These are phyloP conservation scores for Rhadinocentrus ornatus DNA, from an alignment of 2,797 vertebrate genomes.

Conservation along the genomic window DNA sequence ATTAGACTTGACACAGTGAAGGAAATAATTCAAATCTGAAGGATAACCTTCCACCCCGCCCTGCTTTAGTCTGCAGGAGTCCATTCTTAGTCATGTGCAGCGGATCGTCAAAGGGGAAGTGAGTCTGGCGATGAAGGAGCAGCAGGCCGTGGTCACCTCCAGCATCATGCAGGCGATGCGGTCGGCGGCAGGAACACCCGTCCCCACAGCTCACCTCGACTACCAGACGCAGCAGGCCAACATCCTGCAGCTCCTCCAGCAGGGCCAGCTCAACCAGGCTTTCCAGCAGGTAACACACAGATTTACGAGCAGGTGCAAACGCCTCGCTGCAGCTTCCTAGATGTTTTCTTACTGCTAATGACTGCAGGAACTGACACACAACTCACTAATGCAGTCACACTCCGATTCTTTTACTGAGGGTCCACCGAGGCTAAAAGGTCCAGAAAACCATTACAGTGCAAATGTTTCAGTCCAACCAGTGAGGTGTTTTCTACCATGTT, in stretches of 20 bases:
- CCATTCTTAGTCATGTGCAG: constrained; percentile 94
- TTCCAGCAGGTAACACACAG: constrained; percentile 91
- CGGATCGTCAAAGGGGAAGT: constrained; percentile 97
- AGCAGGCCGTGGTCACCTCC: constrained; percentile 94
- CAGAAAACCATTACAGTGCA: constrained; percentile 42
- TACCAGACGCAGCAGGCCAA: constrained; percentile 95
- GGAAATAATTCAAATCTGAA: neutral
- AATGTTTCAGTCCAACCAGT: constrained; percentile 12
- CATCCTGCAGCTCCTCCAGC: constrained; percentile 95
- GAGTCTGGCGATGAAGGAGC: constrained; percentile 96
- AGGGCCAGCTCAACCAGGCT: constrained; percentile 97
- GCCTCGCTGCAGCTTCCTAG: neutral
- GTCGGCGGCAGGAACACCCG: constrained; percentile 92
- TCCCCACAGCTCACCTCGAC: constrained; percentile 93
- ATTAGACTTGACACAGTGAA: neutral
- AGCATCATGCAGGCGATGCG: constrained; percentile 99
- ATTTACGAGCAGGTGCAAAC: neutral
- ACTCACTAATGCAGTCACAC: constrained; percentile 1
- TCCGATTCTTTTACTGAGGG: neutral
- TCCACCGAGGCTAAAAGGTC: neutral
- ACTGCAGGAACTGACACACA: constrained; percentile 1
- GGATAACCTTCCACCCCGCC: constrained; percentile 8
- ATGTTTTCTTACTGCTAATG: constrained; percentile 8
- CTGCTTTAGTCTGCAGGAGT: constrained; percentile 91
- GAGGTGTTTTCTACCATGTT: neutral